Evolutionary conservation across 2,888 invertebrate genomes (phyloP).

Genomic region (Epistrophe grossulariae): DNA sequence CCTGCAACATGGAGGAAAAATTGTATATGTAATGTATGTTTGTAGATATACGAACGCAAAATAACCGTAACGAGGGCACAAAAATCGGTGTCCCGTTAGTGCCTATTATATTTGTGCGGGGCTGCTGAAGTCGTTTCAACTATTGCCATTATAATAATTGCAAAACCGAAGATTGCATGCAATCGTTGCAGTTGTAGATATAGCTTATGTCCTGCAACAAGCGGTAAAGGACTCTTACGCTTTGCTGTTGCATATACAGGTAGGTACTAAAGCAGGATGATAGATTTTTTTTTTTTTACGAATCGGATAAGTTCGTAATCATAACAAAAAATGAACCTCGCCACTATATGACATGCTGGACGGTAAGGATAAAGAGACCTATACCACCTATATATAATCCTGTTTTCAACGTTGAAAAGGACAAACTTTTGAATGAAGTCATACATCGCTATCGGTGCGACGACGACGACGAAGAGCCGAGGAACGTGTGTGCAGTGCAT

Average conservation of each 20-base stretch:
- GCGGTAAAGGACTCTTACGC: constrained; percentile 16
- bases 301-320: constrained; percentile 62
- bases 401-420: constrained; percentile 53
- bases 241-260: constrained; percentile 18
- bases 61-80: constrained; percentile 70
- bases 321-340: constrained; percentile 48
- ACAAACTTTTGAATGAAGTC: constrained; percentile 67
- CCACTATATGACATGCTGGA: constrained; percentile 45
- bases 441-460: constrained; percentile 8
- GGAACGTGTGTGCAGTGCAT: constrained; percentile 27
- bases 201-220: background rate
- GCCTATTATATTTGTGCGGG: background rate
- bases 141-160: constrained; percentile 72
- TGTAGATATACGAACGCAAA: constrained; percentile 50
- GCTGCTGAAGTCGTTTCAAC: constrained; percentile 60
- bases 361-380: constrained; percentile 25
- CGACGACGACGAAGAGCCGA: background rate
- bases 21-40: too few relatives aligned
- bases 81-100: constrained; percentile 41
- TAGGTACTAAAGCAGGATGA: constrained; percentile 10
- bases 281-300: constrained; percentile 20
- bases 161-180: constrained; percentile 62
- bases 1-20: constrained; percentile 38
- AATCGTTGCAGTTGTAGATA: background rate
- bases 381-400: background rate